Evolutionary conservation across 1,140 invertebrate genomes (phyloP), one percentile per base, ranked within the genome.

Genomic region (Sminthurinus signatus): DNA sequence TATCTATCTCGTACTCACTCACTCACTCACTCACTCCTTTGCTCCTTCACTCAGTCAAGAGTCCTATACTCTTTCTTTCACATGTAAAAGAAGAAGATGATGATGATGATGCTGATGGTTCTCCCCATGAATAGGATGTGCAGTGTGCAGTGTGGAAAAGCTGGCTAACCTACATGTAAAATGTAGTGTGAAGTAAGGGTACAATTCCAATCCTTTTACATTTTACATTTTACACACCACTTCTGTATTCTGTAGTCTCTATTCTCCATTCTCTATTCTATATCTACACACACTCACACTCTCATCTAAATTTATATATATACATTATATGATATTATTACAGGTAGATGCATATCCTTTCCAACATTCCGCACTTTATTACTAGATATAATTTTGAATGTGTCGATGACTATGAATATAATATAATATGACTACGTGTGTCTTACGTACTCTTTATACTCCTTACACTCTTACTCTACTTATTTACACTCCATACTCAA

Each of bases 101-200:
- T 23, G 15, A n/a, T 17, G 48, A 23, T 8, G 48, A 50, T 10
- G 8, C 10, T 19, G 32, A 36, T 36, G 5, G 5, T 36, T 15
- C 32, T 36, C 32, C 32, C 32, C 15, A 15, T 36, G 32, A 46
- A 28, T 28, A 60, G 43, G 57, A 43, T 48, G 29, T 28, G 23
- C 10, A 54, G n/a, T 54, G 25, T n/a, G 51, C 28, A 31, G 28
- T 17, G 57, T 4, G 14, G 21, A 46, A 60, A 54, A 54, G 27
- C 12, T 12, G 36, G 23, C 29, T 60, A 48, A 43, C 57, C 57
- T 60, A 60, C 57, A 60, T 60, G 57, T 60, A 60, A 60, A 60
- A 60, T 60, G 57, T 60, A 48, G 57, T 60, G 57, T 60, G 57
- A 60, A 60, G 57, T 60, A 48, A 48, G 57, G 43, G 43, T 60